Base-by-base conservation (phyloP, 1,140 invertebrate species). In the Halesus radiatus region DNA sequence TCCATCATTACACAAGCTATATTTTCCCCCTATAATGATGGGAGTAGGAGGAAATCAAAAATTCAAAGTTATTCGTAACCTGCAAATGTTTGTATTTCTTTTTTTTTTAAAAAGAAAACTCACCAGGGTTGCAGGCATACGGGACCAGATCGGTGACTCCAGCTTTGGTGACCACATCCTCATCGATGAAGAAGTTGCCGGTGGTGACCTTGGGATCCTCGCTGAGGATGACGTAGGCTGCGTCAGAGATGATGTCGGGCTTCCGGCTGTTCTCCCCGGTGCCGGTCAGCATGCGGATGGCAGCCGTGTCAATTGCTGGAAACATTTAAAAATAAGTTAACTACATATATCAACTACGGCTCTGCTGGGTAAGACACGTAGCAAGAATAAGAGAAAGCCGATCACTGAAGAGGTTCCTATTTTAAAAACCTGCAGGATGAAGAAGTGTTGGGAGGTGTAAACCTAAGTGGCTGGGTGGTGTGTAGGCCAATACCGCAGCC, bases 131-230 rank as follows among this genome's bases (percentile, higher is more conserved):
- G 84, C 93, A 94, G 0, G 96, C 94, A 87, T 99, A 99, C 74
- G 96, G 92, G 16, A 93, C 92, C 18, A 99, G 91, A 88, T 99
- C 94, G 0, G 91, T 95, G 5, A 99, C 88, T 0, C 97, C 97
- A 83, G 93, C 94, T 26, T 91, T 90, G 85, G 87, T 92, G 0
- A 99, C 87, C 3, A 99, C 90, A 45, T 97, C 94, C 85, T 99
- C 98, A 87, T 99, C 99, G 79, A 99, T 94, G 23, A 93, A 93
- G 88, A 99, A 99, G 84, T 99, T 93, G 8, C 98, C 98, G 0
- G 97, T 98, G 84, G 92, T 92, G 1, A 89, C 90, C 85, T 91
- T 93, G 15, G 95, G 94, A 82, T 98, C 95, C 86, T 88, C 88
- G 84, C 91, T 93, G 4, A 99, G 87, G 84, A 99, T 94, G 5